Evolutionary conservation across 2,797 vertebrate species (phyloP).

Genomic region (Anisognathus igniventris): DNA sequence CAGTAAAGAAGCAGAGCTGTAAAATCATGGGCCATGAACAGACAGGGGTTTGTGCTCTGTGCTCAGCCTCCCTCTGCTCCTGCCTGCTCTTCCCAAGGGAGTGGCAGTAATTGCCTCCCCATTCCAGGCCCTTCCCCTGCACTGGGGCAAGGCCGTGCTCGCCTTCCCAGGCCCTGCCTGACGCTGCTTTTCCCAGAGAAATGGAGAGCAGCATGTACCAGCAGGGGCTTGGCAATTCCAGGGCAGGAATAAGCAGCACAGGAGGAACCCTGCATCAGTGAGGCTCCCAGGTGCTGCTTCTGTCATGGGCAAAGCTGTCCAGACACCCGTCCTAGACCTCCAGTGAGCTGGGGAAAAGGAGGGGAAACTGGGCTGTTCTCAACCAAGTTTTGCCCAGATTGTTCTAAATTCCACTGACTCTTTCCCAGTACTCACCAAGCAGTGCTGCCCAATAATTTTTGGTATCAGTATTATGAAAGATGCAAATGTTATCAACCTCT

Average conservation of each 20-base stretch:
- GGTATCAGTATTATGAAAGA: neutral
- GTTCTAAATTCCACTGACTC: neutral
- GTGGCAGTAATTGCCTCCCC: neutral
- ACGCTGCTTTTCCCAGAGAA: neutral
- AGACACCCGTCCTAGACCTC: neutral
- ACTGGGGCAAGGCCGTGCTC: neutral
- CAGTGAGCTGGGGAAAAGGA: neutral
- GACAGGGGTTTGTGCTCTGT: neutral
- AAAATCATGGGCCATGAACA: neutral
- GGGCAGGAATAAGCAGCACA: neutral
- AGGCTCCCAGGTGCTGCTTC: neutral
- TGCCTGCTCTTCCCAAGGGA: neutral
- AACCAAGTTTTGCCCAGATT: neutral
- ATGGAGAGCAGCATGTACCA: neutral
- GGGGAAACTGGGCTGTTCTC: neutral
- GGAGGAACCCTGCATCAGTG: accelerated
- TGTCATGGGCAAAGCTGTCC: neutral
- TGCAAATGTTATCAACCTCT: neutral
- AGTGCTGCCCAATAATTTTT: neutral
- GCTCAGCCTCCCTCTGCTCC: neutral
- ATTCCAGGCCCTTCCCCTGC: neutral
- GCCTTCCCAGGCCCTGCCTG: neutral
- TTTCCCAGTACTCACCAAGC: neutral
- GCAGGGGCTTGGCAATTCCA: neutral
- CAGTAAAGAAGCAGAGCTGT: neutral